Conservation (phyloP, 2,888 invertebrate genomes). For the Seladonia tumulorum region DNA sequence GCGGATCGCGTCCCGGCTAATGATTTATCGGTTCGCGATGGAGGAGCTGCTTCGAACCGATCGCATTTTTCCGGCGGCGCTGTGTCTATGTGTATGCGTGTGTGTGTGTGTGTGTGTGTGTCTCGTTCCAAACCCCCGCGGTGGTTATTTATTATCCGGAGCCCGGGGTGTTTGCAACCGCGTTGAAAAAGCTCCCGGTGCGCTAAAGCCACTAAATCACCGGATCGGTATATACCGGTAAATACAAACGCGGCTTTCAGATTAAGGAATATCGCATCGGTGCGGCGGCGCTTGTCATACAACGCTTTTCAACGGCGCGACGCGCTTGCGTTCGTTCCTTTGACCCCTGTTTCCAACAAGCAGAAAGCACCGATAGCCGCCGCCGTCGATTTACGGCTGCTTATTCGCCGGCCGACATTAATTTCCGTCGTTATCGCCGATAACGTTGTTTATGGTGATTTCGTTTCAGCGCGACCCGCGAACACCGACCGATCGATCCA, state of each 20-base stretch:
- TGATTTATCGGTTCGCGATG: conserved; percentile 43
- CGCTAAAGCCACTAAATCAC: conserved; percentile 40
- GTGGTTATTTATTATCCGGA: conserved; percentile 45
- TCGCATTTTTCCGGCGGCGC: not conserved
- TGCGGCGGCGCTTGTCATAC: not conserved
- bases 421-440: conserved; percentile 42
- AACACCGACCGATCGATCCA: not conserved
- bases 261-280: conserved; percentile 43
- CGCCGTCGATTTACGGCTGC: conserved; percentile 28
- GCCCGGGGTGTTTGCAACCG: conserved; percentile 32
- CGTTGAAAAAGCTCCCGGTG: conserved; percentile 10
- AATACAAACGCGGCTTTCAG: conserved; percentile 35
- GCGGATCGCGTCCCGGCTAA: conserved; percentile 14
- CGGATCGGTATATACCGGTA: conserved; percentile 33
- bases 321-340: not conserved
- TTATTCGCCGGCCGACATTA: conserved; percentile 36
- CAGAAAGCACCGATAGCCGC: not conserved
- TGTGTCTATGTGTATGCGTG: no score
- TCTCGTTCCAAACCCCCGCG: not conserved
- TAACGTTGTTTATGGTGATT: conserved; percentile 46
- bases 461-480: not conserved
- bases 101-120: not conserved
- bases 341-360: not conserved
- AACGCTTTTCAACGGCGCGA: not conserved
- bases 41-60: conserved; percentile 15